Evolutionary conservation across 2,113 vertebrate species (phyloP).

Genomic region (Monarcha castaneiventris): DNA sequence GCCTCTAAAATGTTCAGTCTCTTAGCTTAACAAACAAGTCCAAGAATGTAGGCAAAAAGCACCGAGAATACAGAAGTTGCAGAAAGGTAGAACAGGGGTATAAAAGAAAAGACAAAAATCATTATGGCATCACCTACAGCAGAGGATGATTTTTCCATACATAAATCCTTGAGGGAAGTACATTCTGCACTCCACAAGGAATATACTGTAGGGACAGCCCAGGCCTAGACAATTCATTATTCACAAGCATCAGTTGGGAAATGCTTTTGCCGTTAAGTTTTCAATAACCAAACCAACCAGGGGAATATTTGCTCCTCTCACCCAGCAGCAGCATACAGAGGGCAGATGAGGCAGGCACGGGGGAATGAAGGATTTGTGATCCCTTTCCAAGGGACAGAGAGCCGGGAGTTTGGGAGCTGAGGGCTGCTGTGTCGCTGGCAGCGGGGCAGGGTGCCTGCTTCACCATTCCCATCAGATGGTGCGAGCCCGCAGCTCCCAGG

Average conservation of each 20-base stretch:
- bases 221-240: not conserved
- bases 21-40: no score
- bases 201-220: not conserved
- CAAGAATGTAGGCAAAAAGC: no score
- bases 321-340: not conserved
- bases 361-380: not conserved
- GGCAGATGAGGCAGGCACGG: not conserved
- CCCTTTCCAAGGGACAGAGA: not conserved
- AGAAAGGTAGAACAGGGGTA: no score
- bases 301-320: not conserved
- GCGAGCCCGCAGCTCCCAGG: slow-evolving; percentile 14
- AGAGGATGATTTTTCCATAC: not conserved
- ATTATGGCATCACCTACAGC: no score
- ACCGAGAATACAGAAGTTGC: no score
- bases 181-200: not conserved
- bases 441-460: not conserved
- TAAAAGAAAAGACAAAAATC: no score
- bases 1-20: no score
- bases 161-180: not conserved
- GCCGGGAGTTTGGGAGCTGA: not conserved
- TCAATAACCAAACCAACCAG: not conserved
- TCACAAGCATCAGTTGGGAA: not conserved
- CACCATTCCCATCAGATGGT: slow-evolving; percentile 34
- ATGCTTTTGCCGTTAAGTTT: not conserved
- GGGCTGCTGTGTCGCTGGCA: not conserved